Percentiles rank a stretch among this genome's conserved stretches.
phyloP scores from a whole-genome alignment of 2,113 vertebrate genomes.

The Rhadina sibilatrix region DNA sequence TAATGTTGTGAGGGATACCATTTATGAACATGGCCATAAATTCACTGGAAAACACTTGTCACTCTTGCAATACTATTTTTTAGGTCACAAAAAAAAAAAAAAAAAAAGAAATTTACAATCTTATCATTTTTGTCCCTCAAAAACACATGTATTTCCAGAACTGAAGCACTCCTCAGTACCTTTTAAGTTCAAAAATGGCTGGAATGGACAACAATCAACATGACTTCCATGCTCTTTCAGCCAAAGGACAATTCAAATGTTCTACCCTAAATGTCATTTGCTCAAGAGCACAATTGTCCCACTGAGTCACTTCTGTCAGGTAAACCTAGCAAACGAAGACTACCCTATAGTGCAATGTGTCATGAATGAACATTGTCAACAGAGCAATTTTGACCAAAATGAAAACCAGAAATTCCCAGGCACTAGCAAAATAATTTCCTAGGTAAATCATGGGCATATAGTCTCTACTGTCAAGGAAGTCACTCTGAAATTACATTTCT shows the following conservation, averaged over 20 bases:
- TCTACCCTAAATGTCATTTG: neutral
- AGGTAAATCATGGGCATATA: neutral
- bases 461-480: neutral
- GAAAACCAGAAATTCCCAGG: neutral
- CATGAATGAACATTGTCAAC: neutral
- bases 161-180: neutral
- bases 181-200: neutral
- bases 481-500: neutral
- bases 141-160: neutral
- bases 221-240: neutral
- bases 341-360: neutral
- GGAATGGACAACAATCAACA: neutral
- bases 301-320: neutral
- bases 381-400: neutral
- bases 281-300: neutral
- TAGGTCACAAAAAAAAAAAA: neutral
- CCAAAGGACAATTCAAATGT: neutral
- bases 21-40: neutral
- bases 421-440: neutral
- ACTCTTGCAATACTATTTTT: neutral
- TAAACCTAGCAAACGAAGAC: neutral
- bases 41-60: neutral
- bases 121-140: neutral
- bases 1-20: neutral
- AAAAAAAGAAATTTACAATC: neutral